These are phyloP conservation scores for Muntiacus muntjak DNA, from an alignment of 2,113 vertebrate genomes.

Conservation along the genomic window DNA sequence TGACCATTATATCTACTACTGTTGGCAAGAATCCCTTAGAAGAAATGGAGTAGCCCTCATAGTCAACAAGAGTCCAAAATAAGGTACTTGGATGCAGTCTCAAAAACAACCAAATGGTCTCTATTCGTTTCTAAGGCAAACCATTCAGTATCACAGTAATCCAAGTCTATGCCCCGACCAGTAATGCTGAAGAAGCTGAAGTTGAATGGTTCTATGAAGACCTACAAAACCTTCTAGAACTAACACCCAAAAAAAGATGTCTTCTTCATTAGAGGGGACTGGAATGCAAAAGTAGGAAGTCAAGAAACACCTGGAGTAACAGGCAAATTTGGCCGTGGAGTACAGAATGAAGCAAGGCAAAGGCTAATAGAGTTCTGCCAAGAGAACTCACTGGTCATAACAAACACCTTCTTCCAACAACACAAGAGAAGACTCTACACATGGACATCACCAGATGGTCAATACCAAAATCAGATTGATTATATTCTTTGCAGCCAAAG, in stretches of 20 bases:
- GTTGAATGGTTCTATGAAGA: not conserved
- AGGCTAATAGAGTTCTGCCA: not conserved
- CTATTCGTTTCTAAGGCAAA: not conserved
- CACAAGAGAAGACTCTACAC: not conserved
- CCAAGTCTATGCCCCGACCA: not conserved
- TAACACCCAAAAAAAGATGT: not conserved
- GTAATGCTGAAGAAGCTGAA: not conserved
- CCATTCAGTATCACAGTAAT: not conserved
- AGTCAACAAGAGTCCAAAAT: not conserved
- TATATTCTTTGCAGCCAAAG: not conserved
- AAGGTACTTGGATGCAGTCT: not conserved
- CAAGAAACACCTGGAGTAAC: not conserved
- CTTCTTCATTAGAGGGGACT: not conserved
- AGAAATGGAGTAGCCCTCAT: not conserved
- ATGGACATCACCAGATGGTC: not conserved
- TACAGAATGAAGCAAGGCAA: not conserved
- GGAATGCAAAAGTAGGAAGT: not conserved
- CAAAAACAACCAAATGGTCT: not conserved
- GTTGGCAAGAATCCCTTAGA: not conserved
- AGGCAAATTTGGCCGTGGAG: not conserved
- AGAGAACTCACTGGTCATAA: not conserved
- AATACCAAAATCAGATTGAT: not conserved
- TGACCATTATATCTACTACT: not conserved
- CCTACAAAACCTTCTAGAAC: not conserved
- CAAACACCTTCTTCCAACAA: not conserved